These are phyloP conservation scores for Brachypalpus laphriformis DNA, from an alignment of 2,888 invertebrate species.

Conservation along the genomic window DNA sequence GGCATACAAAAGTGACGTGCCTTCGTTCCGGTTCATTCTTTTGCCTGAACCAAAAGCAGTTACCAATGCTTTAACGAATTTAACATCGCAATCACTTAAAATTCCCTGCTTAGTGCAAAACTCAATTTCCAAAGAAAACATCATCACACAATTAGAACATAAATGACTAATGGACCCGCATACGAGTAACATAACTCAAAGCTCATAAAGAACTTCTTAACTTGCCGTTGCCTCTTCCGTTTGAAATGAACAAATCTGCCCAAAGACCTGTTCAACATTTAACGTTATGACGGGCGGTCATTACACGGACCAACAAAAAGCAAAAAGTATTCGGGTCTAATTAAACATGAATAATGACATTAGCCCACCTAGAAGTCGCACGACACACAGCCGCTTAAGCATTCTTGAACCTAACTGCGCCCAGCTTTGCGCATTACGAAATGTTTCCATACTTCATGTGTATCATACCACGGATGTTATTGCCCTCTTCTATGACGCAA, in stretches of 20 bases:
- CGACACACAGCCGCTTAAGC: neutral
- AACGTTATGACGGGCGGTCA: conserved; percentile 28
- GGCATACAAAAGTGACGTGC: too few relatives aligned
- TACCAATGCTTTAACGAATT: too few relatives aligned
- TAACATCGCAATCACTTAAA: neutral
- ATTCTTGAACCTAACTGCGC: conserved; percentile 10
- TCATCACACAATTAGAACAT: neutral
- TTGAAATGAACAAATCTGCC: conserved; percentile 19
- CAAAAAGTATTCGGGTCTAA: neutral
- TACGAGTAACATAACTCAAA: conserved; percentile 17
- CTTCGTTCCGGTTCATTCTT: too few relatives aligned
- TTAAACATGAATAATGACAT: conserved; percentile 11
- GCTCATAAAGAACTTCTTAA: conserved; percentile 8
- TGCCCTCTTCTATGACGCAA: conserved; percentile 33
- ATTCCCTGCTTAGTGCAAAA: neutral
- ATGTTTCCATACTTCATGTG: neutral
- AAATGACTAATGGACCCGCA: neutral
- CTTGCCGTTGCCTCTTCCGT: conserved; percentile 12
- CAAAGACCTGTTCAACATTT: conserved; percentile 8
- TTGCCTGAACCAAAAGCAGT: too few relatives aligned
- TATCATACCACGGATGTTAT: conserved; percentile 14
- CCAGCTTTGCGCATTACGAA: neutral
- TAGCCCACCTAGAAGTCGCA: conserved; percentile 37
- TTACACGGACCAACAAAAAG: conserved; percentile 7
- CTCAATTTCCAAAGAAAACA: neutral